Conservation (phyloP, 2,797 vertebrate genomes). For the Chromis chromis region DNA sequence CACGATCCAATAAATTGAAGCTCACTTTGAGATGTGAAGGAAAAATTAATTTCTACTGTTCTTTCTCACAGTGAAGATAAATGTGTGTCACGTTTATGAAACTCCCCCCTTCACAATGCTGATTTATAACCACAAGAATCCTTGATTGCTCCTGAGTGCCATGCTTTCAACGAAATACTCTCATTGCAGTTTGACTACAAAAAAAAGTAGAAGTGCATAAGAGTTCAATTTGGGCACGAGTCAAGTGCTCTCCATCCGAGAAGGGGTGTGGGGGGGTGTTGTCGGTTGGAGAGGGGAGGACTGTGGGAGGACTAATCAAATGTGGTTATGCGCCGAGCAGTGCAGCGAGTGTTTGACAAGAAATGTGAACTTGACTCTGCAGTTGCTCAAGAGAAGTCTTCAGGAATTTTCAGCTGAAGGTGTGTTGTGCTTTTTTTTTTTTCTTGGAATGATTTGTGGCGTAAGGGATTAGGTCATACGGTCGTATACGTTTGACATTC, state of each 20-base stretch:
- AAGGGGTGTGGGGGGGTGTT: constrained; percentile 36
- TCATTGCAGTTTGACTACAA: constrained; percentile 60
- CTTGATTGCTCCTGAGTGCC: constrained; percentile 37
- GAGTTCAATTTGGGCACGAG: constrained; percentile 77
- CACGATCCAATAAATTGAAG: background rate
- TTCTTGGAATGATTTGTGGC: constrained; percentile 23
- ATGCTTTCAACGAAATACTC: constrained; percentile 61
- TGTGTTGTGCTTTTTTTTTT: constrained; percentile 25
- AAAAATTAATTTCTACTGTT: background rate
- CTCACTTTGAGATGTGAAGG: background rate
- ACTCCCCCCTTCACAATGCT: constrained; percentile 20
- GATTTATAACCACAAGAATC: constrained; percentile 50
- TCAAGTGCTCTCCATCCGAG: constrained; percentile 80
- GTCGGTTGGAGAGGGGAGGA: constrained; percentile 24
- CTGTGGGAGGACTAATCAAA: constrained; percentile 70
- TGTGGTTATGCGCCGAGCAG: constrained; percentile 63
- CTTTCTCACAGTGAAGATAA: background rate
- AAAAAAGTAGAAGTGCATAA: constrained; percentile 65
- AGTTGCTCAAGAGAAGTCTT: constrained; percentile 62
- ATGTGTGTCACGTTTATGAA: constrained; percentile 42
- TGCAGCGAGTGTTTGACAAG: constrained; percentile 65
- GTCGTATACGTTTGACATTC: constrained; percentile 45
- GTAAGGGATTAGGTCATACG: constrained; percentile 29
- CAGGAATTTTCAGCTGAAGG: constrained; percentile 33
- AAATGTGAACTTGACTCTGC: constrained; percentile 65